These are phyloP conservation scores for Agrotis puta DNA, from an alignment of 2,888 invertebrate species.

Conservation along the genomic window DNA sequence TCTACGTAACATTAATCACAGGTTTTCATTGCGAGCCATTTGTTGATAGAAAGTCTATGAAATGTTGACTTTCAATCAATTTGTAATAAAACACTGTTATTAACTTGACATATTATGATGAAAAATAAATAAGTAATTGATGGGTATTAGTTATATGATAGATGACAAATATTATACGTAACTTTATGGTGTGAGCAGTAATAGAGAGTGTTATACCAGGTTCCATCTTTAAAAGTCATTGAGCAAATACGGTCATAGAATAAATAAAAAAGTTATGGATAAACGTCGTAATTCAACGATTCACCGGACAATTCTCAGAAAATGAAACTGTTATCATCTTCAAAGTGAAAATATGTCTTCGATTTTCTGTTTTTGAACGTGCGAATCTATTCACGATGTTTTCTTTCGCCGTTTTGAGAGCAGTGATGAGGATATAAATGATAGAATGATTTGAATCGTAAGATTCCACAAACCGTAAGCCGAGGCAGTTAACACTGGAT, in stretches of 20 bases:
- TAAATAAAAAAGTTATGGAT: background rate
- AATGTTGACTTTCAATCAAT: constrained; percentile 45
- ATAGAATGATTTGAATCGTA: background rate
- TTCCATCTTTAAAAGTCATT: constrained; percentile 4
- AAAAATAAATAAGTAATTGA: constrained; percentile 33
- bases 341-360: background rate
- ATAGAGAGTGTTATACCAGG: background rate
- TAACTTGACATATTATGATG: constrained; percentile 32
- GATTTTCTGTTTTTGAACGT: background rate
- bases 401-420: background rate
- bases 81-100: constrained; percentile 39
- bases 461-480: background rate
- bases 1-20: constrained; percentile 20
- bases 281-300: background rate
- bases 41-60: constrained; percentile 44
- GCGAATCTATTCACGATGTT: background rate
- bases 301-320: no score
- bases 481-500: background rate
- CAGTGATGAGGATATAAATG: background rate
- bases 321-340: background rate
- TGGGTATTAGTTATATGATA: constrained; percentile 9
- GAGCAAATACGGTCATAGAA: background rate
- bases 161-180: constrained; percentile 9
- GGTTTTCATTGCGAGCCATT: constrained; percentile 8
- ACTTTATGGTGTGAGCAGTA: background rate